These are phyloP conservation scores for Calyptomena viridis DNA, from an alignment of 2,113 vertebrate genomes.

Conservation along the genomic window DNA sequence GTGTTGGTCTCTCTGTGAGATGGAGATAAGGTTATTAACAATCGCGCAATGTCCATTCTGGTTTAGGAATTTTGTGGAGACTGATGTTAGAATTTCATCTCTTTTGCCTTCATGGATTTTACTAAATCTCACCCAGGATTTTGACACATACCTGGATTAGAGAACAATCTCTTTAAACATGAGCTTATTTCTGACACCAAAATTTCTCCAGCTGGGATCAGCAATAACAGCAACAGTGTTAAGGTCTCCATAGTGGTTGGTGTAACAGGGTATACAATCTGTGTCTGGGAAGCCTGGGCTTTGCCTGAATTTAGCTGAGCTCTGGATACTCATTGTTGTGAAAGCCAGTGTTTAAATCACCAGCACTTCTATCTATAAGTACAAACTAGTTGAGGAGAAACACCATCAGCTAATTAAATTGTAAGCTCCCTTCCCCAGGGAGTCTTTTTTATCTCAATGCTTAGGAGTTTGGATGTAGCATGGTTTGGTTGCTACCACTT, in stretches of 20 bases:
- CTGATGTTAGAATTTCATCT: neutral
- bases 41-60: neutral
- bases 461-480: neutral
- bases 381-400: neutral
- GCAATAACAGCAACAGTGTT: neutral
- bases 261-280: neutral
- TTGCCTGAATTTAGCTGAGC: neutral
- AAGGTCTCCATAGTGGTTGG: neutral
- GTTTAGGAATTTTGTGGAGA: neutral
- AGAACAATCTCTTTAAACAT: slow-evolving; percentile 24
- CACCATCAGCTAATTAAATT: neutral
- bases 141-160: neutral
- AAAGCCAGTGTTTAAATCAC: neutral
- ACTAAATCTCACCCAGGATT: slow-evolving; percentile 41
- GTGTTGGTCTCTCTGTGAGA: neutral
- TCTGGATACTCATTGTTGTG: neutral
- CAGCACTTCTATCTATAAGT: neutral
- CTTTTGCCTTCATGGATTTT: slow-evolving; percentile 21
- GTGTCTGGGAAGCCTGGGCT: neutral
- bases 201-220: slow-evolving; percentile 5
- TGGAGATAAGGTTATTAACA: neutral
- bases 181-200: neutral
- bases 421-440: neutral
- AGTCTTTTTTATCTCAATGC: neutral
- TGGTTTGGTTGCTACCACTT: neutral